Conservation (phyloP, 2,888 invertebrate species). For the Phyllotreta cruciferae region DNA sequence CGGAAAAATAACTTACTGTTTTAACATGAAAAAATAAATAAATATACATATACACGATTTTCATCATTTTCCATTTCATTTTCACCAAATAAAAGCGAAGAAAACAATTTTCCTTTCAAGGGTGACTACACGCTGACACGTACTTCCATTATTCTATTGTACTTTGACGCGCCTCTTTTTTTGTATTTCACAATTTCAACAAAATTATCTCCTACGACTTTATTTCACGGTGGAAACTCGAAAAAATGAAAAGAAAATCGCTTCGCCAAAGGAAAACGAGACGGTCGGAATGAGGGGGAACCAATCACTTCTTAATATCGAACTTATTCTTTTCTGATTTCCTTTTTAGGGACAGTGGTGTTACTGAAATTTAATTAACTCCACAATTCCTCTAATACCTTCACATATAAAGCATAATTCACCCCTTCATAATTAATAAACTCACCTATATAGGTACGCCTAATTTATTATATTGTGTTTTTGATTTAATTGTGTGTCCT, state of each 20-base stretch:
- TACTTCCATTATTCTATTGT: constrained; percentile 17
- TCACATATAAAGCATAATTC: too few species aligned
- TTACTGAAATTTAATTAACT: too few species aligned
- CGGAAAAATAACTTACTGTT: too few species aligned
- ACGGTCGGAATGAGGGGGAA: neutral
- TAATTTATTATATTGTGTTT: too few species aligned
- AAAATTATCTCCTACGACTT: constrained; percentile 17
- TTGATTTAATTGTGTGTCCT: too few species aligned
- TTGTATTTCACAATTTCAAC: constrained; percentile 2
- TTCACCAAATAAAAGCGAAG: constrained; percentile 12
- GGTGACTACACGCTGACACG: constrained; percentile 13
- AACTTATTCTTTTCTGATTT: neutral
- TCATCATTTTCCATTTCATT: constrained; percentile 13
- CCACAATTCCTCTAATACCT: too few species aligned
- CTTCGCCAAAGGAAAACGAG: constrained; percentile 4
- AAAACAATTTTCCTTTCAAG: constrained; percentile 17
- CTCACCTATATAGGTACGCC: too few species aligned
- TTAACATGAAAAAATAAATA: too few species aligned
- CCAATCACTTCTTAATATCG: constrained; percentile 11
- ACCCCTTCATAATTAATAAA: too few species aligned
- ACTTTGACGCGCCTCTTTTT: constrained; percentile 8
- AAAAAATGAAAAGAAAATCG: neutral
- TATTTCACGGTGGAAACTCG: constrained; percentile 4
- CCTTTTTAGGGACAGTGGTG: neutral
- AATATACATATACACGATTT: neutral